These are phyloP conservation scores for Saguinus midas DNA, from an alignment of 2,113 vertebrate species.

Conservation along the genomic window DNA sequence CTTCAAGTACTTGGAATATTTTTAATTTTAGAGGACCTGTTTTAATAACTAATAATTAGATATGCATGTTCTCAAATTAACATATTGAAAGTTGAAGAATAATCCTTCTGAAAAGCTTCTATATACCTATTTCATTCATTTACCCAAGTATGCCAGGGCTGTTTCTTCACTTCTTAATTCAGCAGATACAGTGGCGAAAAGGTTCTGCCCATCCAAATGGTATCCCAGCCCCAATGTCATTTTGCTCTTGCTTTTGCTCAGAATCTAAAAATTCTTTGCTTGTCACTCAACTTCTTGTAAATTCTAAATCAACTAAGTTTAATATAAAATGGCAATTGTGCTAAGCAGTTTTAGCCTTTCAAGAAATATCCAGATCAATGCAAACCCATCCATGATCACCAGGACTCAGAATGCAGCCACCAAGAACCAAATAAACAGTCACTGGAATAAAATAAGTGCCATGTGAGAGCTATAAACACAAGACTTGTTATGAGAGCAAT, in stretches of 20 bases:
- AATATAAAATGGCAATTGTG: background rate
- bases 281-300: background rate
- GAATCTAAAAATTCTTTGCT: background rate
- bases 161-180: background rate
- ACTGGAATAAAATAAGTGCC: background rate
- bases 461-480: background rate
- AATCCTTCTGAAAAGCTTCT: background rate
- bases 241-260: conserved; percentile 2
- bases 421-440: background rate
- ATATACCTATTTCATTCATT: background rate
- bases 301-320: conserved; percentile 15
- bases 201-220: background rate
- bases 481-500: background rate
- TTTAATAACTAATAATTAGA: conserved; percentile 33
- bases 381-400: background rate
- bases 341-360: background rate
- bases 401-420: background rate
- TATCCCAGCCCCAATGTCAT: background rate
- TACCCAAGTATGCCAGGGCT: background rate
- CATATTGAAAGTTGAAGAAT: background rate
- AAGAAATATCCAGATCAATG: background rate
- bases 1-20: background rate
- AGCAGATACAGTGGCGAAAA: background rate
- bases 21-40: background rate
- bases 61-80: background rate